Percentiles rank a stretch among this genome's conserved stretches.
Evolutionary conservation across 1,140 invertebrate species (phyloP).

Genomic region (Drosophila melanogaster): Release_6_plus_ISO1_MT NT_033777.3:19061501-19062000

Average conservation of each 20-base stretch:
- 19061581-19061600: constrained; percentile 19
- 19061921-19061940: constrained; percentile 1
- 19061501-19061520: background rate
- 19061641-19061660: constrained; percentile 63
- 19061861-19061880: constrained; percentile 32
- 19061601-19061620: constrained; percentile 7
- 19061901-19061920: constrained; percentile 44
- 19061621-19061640: constrained; percentile 52
- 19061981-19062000: constrained; percentile 44
- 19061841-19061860: constrained; percentile 27
- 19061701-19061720: background rate
- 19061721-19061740: constrained; percentile 20
- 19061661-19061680: constrained; percentile 57
- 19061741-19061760: constrained; percentile 43
- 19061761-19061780: constrained; percentile 29
- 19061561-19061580: constrained; percentile 21
- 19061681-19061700: constrained; percentile 25
- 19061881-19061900: constrained; percentile 43
- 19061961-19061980: too few relatives aligned
- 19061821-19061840: constrained; percentile 27
- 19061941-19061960: too few relatives aligned
- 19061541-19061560: constrained; percentile 3
- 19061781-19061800: constrained; percentile 43
- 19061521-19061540: constrained; percentile 5
- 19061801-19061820: constrained; percentile 15